These are phyloP conservation scores for Drosophila nannoptera DNA, from an alignment of 1,140 invertebrate species.

Conservation along the genomic window DNA sequence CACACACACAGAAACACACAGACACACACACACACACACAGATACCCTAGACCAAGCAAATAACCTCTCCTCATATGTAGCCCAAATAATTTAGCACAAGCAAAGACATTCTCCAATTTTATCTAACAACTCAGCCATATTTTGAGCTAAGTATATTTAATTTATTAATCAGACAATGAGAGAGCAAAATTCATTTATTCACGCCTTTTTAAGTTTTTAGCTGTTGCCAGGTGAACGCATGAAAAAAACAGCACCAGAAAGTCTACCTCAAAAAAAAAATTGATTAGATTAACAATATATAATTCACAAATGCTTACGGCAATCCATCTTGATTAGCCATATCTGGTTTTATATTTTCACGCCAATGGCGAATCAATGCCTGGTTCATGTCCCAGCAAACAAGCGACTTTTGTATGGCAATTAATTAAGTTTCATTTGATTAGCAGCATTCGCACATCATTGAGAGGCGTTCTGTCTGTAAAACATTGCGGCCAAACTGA, in stretches of 20 bases:
- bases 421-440: conserved; percentile 21
- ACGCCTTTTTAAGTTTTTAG: not conserved
- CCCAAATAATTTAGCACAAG: not conserved
- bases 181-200: not conserved
- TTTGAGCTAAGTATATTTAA: not conserved
- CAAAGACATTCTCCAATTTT: not conserved
- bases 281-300: conserved; percentile 47
- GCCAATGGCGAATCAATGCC: too few species aligned
- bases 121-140: not conserved
- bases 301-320: conserved; percentile 24
- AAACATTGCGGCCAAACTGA: not conserved
- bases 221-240: conserved; percentile 27
- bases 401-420: conserved; percentile 16
- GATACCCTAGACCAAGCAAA: not conserved
- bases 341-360: conserved; percentile 12
- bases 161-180: conserved; percentile 1
- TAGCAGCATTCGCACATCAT: conserved; percentile 28
- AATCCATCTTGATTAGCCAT: conserved; percentile 37
- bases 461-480: not conserved
- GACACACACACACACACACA: not conserved
- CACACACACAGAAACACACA: not conserved
- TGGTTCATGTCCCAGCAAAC: not conserved
- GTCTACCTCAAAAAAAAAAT: conserved; percentile 14
- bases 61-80: not conserved
- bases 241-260: not conserved